Percentiles rank a stretch among this genome's conserved stretches.
phyloP scores from a whole-genome alignment of 2,888 invertebrate genomes.

The Deroplatys truncata region DNA sequence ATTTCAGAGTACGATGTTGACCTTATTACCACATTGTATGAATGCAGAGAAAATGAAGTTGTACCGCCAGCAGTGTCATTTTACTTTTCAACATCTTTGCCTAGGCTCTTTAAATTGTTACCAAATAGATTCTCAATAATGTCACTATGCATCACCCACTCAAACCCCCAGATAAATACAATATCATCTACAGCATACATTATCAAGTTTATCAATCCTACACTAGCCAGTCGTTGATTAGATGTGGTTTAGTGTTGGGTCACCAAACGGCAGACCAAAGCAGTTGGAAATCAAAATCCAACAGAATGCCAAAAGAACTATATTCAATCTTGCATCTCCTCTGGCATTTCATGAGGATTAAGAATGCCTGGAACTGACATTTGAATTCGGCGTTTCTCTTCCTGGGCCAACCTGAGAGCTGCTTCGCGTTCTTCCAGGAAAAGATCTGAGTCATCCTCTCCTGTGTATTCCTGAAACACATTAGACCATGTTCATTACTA shows the following conservation, averaged over 20 bases:
- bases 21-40: neutral
- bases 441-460: constrained; percentile 96
- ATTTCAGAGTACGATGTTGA: neutral
- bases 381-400: constrained; percentile 89
- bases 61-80: neutral
- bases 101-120: constrained; percentile 1
- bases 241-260: neutral
- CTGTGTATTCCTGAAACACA: constrained; percentile 85
- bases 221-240: neutral
- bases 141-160: neutral
- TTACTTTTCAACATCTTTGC: neutral
- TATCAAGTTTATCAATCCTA: neutral
- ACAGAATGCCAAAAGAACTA: neutral
- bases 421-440: constrained; percentile 95
- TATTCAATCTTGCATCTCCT: constrained; percentile 81
- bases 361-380: constrained; percentile 94
- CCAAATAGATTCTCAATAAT: constrained; percentile 1
- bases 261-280: neutral
- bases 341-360: constrained; percentile 92
- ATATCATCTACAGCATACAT: constrained; percentile 14
- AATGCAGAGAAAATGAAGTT: neutral
- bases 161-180: constrained; percentile 10
- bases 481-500: neutral
- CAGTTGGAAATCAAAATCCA: neutral
- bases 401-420: constrained; percentile 83